Evolutionary conservation across 2,113 vertebrate genomes (phyloP), one percentile per base, ranked within the genome.

Genomic region (Lepisosteus osseus): DNA sequence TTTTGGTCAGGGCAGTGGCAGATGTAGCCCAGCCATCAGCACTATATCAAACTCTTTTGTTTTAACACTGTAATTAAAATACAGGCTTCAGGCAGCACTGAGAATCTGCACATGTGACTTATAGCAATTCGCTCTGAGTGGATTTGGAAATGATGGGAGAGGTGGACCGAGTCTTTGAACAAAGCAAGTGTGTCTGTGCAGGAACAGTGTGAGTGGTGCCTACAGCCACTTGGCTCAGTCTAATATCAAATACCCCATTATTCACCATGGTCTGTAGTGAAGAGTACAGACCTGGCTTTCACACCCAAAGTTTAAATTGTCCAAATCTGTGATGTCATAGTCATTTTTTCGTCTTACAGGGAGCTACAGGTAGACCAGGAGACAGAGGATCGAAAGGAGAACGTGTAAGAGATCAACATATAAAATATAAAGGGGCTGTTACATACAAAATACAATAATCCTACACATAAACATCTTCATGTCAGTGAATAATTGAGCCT

Each of bases 301-400:
- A 6, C 5, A 6, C 5, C 47, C 5, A 6, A 51, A 51, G 47
- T 67, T 73, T 62, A 13, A 47, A 45, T 7, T 66, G 9, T 55
- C 15, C 71, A 15, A 68, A 40, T 29, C 57, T 42, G 5, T 3
- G 69, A 44, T 68, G 57, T 70, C 14, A 3, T 13, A 63, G 7
- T 76, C 8, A 78, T 44, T 72, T 79, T 14, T 74, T 3, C 75
- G 54, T 86, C 81, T 84, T 81, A 55, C 78, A 98, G 97, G 97
- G 97, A 80, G 82, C 86, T 63, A 67, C 89, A 70, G 97, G 97
- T 63, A 93, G 89, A 80, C 72, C 89, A 54, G 97, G 97, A 75
- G 97, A 99, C 75, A 89, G 97, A 91, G 97, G 97, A 45, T 91
- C 97, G 74, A 99, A 99, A 92, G 97, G 97, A 91, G 97, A 98